Percentiles rank a stretch among this genome's conserved stretches.
These are phyloP conservation scores for Dasyprocta punctata DNA, from an alignment of 2,113 vertebrate species.

Conservation along the genomic window DNA sequence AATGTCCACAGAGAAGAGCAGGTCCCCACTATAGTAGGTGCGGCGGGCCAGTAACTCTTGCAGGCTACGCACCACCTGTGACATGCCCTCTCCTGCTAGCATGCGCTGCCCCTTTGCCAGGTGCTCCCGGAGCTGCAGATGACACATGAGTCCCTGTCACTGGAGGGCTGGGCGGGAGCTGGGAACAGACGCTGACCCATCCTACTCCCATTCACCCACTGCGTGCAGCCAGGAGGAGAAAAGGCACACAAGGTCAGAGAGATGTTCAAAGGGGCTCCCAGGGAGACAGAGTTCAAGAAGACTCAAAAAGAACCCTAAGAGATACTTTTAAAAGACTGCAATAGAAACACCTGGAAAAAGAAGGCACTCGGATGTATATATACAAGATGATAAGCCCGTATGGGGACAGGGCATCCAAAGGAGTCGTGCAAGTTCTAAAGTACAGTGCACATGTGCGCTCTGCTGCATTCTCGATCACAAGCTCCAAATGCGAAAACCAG, in stretches of 20 bases:
- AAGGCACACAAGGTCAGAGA: background rate
- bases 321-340: background rate
- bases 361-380: background rate
- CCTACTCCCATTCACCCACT: conserved; percentile 1
- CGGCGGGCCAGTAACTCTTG: conserved; percentile 96
- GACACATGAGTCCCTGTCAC: background rate
- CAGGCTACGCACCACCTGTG: conserved; percentile 97
- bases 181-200: background rate
- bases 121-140: conserved; percentile 95
- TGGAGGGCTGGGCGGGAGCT: background rate
- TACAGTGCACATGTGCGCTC: background rate
- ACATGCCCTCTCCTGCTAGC: conserved; percentile 99
- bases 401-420: background rate
- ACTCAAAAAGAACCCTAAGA: background rate
- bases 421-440: background rate
- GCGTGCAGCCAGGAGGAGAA: background rate
- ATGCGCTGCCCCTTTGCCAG: conserved; percentile 99
- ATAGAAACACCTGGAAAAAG: background rate
- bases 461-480: background rate
- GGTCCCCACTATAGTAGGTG: conserved; percentile 98
- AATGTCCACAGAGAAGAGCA: conserved; percentile 99
- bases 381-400: background rate
- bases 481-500: background rate
- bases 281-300: background rate
- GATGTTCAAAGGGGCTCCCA: accelerated